phyloP scores from a whole-genome alignment of 2,113 vertebrate genomes.

The Apodemus speciosus region DNA sequence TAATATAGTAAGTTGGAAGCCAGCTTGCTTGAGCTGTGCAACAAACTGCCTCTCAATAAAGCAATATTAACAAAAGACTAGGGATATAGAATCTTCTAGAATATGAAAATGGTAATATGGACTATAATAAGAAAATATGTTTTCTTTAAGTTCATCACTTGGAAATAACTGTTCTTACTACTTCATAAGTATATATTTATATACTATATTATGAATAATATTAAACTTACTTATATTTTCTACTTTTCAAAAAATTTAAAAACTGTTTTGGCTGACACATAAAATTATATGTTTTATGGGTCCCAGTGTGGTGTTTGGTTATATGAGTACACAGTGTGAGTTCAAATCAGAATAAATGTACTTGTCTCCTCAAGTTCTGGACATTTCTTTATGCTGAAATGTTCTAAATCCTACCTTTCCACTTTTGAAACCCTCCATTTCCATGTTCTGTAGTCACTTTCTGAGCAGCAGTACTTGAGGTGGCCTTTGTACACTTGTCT shows the following conservation, averaged over 20 bases:
- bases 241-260: background rate
- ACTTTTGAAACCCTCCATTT: background rate
- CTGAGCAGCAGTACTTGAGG: background rate
- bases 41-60: background rate
- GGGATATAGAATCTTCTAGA: background rate
- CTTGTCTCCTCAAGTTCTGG: background rate
- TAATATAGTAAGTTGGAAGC: background rate
- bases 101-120: background rate
- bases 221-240: background rate
- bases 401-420: background rate
- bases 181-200: background rate
- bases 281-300: background rate
- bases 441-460: background rate
- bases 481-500: background rate
- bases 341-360: background rate
- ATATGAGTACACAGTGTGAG: background rate
- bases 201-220: background rate
- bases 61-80: background rate
- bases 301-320: background rate
- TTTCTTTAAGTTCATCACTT: background rate
- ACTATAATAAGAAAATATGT: background rate
- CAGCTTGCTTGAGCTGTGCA: background rate
- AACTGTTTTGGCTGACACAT: background rate
- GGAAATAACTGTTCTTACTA: background rate
- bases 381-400: background rate